phyloP scores from a whole-genome alignment of 2,888 invertebrate genomes.

The Seira sanloemensis region DNA sequence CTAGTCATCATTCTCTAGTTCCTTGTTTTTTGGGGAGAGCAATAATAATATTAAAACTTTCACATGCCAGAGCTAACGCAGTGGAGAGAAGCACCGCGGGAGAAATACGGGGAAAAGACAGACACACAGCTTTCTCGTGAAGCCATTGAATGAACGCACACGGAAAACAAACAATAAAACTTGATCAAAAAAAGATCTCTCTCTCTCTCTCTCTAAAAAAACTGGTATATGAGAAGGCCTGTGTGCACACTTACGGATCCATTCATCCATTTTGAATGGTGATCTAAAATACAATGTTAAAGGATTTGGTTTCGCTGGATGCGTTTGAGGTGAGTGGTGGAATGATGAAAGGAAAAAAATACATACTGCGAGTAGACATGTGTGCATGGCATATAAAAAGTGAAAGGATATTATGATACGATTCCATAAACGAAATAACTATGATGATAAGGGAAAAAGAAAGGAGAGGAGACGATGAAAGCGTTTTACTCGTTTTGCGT shows the following conservation, averaged over 20 bases:
- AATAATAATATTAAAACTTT: constrained; percentile 22
- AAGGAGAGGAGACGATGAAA: constrained; percentile 18
- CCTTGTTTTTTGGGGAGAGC: neutral
- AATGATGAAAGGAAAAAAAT: constrained; percentile 16
- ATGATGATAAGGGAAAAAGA: neutral
- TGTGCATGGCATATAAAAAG: constrained; percentile 8
- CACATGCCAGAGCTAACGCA: constrained; percentile 1
- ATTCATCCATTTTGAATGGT: neutral
- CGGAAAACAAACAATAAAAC: constrained; percentile 44
- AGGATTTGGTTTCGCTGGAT: constrained; percentile 2
- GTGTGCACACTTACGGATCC: constrained; percentile 10
- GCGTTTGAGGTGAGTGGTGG: constrained; percentile 10
- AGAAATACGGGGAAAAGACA: neutral
- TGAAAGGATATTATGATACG: constrained; percentile 11
- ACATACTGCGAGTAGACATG: neutral
- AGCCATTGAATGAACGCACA: neutral
- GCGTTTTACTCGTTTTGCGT: constrained; percentile 30
- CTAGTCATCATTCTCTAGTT: neutral
- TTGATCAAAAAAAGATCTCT: constrained; percentile 12
- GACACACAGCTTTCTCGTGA: neutral
- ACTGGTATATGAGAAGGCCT: neutral
- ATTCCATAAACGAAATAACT: constrained; percentile 1
- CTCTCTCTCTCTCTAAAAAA: neutral
- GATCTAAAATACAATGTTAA: constrained; percentile 4
- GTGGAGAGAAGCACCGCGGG: neutral